Evolutionary conservation across 2,888 invertebrate species (phyloP).

Genomic region (Tetanocera ferruginea): DNA sequence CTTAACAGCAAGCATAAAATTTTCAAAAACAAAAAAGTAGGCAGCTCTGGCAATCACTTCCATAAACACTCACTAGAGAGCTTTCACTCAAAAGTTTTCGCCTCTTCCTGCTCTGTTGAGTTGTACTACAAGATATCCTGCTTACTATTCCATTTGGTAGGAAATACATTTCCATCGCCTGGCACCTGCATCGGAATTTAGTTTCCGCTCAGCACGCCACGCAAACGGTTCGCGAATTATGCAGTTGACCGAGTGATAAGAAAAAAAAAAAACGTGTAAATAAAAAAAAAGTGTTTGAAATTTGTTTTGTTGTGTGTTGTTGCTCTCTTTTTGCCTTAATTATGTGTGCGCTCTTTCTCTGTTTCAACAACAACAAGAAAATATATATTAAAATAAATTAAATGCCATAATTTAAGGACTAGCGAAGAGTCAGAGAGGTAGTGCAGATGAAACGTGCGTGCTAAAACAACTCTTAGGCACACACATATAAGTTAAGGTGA

Average conservation of each 20-base stretch:
- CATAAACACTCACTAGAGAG: background rate
- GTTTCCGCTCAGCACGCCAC: constrained; percentile 59
- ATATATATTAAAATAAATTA: constrained; percentile 53
- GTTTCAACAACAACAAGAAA: background rate
- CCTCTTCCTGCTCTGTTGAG: background rate
- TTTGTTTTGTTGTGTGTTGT: background rate
- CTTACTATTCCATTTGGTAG: background rate
- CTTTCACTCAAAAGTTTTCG: constrained; percentile 30
- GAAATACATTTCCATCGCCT: constrained; percentile 6
- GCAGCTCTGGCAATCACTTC: background rate
- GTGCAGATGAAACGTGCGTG: constrained; percentile 36
- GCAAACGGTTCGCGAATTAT: constrained; percentile 50
- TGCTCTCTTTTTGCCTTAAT: background rate
- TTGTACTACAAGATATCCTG: background rate
- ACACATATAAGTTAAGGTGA: background rate
- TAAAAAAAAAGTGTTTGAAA: constrained; percentile 16
- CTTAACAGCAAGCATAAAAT: too few species aligned
- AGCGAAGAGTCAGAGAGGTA: background rate
- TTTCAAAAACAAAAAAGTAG: background rate
- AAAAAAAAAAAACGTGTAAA: constrained; percentile 51
- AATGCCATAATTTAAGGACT: constrained; percentile 15
- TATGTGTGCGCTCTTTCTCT: background rate
- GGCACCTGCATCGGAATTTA: constrained; percentile 45
- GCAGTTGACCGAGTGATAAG: constrained; percentile 40
- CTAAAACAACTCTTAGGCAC: constrained; percentile 29